These are phyloP conservation scores for Acomys russatus DNA, from an alignment of 2,797 vertebrate genomes.

Conservation along the genomic window DNA sequence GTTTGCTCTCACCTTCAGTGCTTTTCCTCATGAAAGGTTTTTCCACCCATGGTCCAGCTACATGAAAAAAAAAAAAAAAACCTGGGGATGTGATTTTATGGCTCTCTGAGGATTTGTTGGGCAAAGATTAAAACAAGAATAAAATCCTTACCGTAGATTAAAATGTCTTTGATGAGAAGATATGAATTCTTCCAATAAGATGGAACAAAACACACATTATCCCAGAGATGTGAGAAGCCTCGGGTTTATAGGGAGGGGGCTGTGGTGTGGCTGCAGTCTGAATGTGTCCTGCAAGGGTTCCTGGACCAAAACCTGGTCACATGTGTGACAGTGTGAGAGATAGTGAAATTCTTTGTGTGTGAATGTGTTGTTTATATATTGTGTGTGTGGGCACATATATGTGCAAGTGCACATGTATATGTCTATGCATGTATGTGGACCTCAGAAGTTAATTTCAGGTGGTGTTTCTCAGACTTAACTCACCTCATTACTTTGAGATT, in stretches of 20 bases:
- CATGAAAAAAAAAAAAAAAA: background rate
- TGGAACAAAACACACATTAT: background rate
- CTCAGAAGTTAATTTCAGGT: background rate
- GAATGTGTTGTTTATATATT: background rate
- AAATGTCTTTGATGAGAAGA: slow-evolving; percentile 37
- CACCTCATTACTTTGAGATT: background rate
- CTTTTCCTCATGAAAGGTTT: background rate
- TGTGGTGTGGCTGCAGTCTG: background rate
- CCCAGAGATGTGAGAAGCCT: background rate
- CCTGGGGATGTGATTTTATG: background rate
- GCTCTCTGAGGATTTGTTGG: background rate
- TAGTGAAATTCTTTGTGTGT: background rate
- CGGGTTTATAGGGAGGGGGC: background rate
- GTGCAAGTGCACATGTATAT: background rate
- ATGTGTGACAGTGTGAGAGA: background rate
- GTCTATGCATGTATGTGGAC: background rate
- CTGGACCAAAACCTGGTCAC: background rate
- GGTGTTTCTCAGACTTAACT: background rate
- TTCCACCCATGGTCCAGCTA: background rate
- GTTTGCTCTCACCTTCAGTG: no score
- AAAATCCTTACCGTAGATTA: background rate
- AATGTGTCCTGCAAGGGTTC: background rate
- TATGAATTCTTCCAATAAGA: slow-evolving; percentile 10
- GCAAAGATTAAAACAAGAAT: background rate
- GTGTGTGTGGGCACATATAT: background rate